phyloP scores from a whole-genome alignment of 2,797 vertebrate genomes.

The Crocodylus rhombifer region DNA sequence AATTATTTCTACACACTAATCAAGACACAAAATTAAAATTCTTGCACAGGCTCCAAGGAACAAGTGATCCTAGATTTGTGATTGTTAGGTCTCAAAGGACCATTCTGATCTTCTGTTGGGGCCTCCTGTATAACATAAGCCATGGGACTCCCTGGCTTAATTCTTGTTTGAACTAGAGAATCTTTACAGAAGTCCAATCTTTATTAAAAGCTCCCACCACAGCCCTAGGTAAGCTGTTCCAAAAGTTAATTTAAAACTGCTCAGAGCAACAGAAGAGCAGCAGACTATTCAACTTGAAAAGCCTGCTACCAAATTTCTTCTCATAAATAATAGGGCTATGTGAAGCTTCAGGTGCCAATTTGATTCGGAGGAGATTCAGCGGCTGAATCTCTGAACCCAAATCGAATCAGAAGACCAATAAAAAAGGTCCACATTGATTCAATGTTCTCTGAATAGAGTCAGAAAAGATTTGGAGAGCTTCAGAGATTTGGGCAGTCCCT shows the following conservation, averaged over 20 bases:
- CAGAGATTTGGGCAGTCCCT: no score
- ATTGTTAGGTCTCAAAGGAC: not conserved
- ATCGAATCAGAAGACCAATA: no score
- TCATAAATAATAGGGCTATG: fast-evolving
- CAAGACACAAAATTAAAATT: not conserved
- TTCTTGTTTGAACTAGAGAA: no score
- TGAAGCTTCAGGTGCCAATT: no score
- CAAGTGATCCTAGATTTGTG: not conserved
- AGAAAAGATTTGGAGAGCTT: no score
- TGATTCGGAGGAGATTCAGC: no score
- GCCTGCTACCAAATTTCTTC: not conserved
- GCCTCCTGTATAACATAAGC: not conserved
- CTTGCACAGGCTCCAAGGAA: not conserved
- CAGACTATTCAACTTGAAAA: no score
- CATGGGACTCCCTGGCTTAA: not conserved
- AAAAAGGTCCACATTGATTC: no score
- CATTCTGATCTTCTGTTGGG: not conserved
- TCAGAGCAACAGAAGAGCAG: not conserved
- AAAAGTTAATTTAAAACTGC: not conserved
- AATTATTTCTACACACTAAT: not conserved
- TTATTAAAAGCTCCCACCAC: not conserved
- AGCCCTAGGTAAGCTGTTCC: not conserved
- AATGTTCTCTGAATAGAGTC: no score
- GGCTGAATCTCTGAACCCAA: no score
- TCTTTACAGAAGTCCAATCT: not conserved